Evolutionary conservation across 2,888 invertebrate species (phyloP).

Genomic region (Polydrusus cervinus): DNA sequence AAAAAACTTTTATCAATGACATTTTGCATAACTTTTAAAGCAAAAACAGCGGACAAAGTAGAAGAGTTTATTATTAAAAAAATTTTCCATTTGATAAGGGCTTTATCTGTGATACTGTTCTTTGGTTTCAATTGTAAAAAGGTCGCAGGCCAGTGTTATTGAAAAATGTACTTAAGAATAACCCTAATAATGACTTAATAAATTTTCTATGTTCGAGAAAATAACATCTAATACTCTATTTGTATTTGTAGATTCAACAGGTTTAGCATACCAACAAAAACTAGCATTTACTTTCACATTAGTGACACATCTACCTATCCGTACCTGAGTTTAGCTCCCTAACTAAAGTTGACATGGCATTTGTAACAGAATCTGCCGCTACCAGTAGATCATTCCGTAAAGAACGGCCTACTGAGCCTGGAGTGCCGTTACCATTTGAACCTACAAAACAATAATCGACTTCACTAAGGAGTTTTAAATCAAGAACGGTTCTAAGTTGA

Average conservation of each 20-base stretch:
- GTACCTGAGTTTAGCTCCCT: slow-evolving; percentile 95
- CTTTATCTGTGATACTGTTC: too few relatives aligned
- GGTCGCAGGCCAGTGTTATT: too few relatives aligned
- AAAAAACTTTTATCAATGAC: too few relatives aligned
- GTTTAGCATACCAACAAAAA: slow-evolving; percentile 34
- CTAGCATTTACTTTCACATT: slow-evolving; percentile 45
- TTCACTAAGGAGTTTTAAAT: too few relatives aligned
- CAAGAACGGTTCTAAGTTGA: too few relatives aligned
- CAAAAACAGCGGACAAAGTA: too few relatives aligned
- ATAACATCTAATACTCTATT: slow-evolving; percentile 3
- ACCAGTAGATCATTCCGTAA: slow-evolving; percentile 91
- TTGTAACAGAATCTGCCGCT: slow-evolving; percentile 97
- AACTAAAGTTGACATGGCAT: slow-evolving; percentile 98
- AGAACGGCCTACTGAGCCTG: slow-evolving; percentile 74
- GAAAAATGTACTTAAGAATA: background rate
- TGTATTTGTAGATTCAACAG: slow-evolving; percentile 16
- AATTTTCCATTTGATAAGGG: too few relatives aligned
- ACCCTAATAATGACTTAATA: background rate
- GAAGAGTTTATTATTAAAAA: too few relatives aligned
- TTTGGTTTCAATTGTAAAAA: too few relatives aligned
- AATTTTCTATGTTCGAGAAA: background rate
- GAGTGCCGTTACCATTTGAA: slow-evolving; percentile 68
- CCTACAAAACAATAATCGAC: slow-evolving; percentile 55
- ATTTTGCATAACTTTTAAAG: too few relatives aligned
- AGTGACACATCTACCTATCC: slow-evolving; percentile 63